Evolutionary conservation across 2,888 invertebrate species (phyloP).

Genomic region (Drosophila infuscata): DNA sequence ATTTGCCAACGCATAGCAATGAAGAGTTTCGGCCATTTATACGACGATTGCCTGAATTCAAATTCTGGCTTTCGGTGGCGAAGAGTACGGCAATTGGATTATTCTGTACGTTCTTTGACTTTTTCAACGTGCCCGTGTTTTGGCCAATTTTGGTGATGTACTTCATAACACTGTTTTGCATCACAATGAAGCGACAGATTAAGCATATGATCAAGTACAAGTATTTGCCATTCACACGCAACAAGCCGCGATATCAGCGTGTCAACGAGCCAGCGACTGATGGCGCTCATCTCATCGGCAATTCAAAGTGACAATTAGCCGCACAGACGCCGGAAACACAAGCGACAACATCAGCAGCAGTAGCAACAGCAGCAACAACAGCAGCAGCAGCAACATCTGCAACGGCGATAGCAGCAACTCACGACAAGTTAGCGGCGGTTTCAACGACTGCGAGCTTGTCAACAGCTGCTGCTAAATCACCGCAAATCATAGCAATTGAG

Average conservation of each 20-base stretch:
- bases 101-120: conserved; percentile 97
- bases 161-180: conserved; percentile 98
- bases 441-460: conserved; percentile 48
- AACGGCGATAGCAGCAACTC: conserved; percentile 51
- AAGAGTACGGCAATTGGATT: conserved; percentile 96
- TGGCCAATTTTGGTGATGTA: conserved; percentile 99
- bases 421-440: conserved; percentile 62
- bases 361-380: conserved; percentile 54
- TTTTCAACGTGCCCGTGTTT: conserved; percentile 99
- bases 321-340: conserved; percentile 84
- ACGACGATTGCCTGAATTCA: conserved; percentile 98
- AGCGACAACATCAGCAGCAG: conserved; percentile 52
- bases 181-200: conserved; percentile 99
- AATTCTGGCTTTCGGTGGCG: conserved; percentile 99
- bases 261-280: conserved; percentile 82
- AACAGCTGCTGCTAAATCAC: conserved; percentile 81
- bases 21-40: conserved; percentile 99
- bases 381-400: conserved; percentile 41
- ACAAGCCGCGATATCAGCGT: conserved; percentile 97
- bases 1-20: conserved; percentile 96
- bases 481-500: conserved; percentile 84
- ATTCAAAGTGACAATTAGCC: conserved; percentile 86
- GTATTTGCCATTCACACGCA: conserved; percentile 99
- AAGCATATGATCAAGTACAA: conserved; percentile 99
- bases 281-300: conserved; percentile 40